Base-by-base conservation (phyloP, 2,113 vertebrate species). In the Rhinichthys klamathensis region DNA sequence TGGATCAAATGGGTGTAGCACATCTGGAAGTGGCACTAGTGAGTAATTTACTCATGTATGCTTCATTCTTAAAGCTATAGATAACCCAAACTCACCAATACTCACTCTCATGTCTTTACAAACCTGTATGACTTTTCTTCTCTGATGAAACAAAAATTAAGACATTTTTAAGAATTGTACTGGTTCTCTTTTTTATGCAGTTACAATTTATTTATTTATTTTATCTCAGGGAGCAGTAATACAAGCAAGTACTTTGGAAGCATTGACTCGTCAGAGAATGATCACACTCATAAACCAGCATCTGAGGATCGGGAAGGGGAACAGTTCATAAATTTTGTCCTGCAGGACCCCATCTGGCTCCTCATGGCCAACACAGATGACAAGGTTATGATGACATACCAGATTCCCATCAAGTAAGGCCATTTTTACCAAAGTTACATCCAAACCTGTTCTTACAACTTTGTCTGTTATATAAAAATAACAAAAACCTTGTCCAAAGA, bases 241-340 rank as follows among this genome's bases (percentile, higher is more conserved):
- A 97, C 96, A 87, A 97, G 97, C 94, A 97, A 97, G 85, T 97
- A 97, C 90, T 97, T 97, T 0, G 97, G 96, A 51, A 97, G 97
- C 84, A 92, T 97, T 0, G 97, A 98, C 92, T 98, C 96, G 0
- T 96, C 96, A 0, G 97, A 98, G 91, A 96, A 96, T 13, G 96
- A 96, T 79, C 93, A 94, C 16, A 93, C 92, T 65, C 93, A 93
- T 63, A 95, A 95, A 84, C 93, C 93, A 88, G 91, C 91, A 89
- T 88, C 94, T 89, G 90, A 94, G 84, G 87, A 90, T 0, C 85
- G 94, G 12, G 94, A 92, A 0, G 95, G 95, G 60, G 95, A 96
- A 80, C 95, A 96, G 90, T 95, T 97, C 80, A 96, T 97, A 27
- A 96, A 96, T 90, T 97, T 95, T 8, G 96, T 97, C 87, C 95